Conservation (phyloP, 2,888 invertebrate species). For the Watsonalla binaria region DNA sequence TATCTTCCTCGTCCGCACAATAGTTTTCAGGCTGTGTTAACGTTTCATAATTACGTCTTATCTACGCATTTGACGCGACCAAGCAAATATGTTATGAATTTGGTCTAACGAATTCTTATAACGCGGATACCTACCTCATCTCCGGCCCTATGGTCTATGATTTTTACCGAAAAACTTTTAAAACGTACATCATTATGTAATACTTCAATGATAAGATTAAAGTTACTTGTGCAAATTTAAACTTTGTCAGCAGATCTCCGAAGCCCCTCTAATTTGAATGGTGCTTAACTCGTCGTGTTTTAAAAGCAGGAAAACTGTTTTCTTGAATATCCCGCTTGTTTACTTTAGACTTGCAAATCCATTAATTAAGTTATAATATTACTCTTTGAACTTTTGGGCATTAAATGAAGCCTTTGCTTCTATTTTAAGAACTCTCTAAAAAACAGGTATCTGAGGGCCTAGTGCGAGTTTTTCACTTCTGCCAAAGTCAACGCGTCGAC, state of each 20-base stretch:
- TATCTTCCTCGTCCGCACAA: constrained; percentile 31
- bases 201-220: too few relatives aligned
- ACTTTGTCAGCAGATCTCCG: too few relatives aligned
- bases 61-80: constrained; percentile 7
- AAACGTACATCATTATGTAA: too few relatives aligned
- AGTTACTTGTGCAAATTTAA: too few relatives aligned
- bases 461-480: too few relatives aligned
- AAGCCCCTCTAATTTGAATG: constrained; percentile 2
- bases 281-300: constrained; percentile 17
- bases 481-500: too few relatives aligned
- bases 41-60: constrained; percentile 24
- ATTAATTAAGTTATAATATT: constrained; percentile 10
- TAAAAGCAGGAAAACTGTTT: constrained; percentile 23
- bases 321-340: constrained; percentile 21
- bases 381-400: background rate
- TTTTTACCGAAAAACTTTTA: too few relatives aligned
- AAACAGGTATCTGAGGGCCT: too few relatives aligned
- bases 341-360: constrained; percentile 11
- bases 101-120: background rate
- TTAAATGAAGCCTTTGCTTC: background rate
- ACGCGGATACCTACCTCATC: background rate
- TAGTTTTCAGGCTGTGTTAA: constrained; percentile 23
- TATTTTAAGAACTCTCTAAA: background rate
- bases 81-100: background rate
- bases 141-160: constrained; percentile 3